Percentiles rank a stretch among this genome's conserved stretches.
phyloP scores from a whole-genome alignment of 1,140 invertebrate species.

The Galleria mellonella region DNA sequence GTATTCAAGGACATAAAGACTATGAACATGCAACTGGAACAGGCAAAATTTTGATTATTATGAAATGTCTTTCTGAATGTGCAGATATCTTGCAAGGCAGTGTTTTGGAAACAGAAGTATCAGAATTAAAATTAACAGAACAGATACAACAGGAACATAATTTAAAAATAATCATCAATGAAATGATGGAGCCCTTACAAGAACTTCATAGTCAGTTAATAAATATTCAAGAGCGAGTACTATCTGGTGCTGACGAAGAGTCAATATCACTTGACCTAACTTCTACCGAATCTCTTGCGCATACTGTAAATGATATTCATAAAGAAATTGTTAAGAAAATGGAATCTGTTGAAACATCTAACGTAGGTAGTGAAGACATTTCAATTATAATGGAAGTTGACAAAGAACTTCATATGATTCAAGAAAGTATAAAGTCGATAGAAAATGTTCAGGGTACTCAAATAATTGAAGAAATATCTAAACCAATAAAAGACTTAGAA shows the following conservation, averaged over 20 bases:
- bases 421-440: conserved; percentile 25
- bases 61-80: conserved; percentile 51
- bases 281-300: conserved; percentile 31
- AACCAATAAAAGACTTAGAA: conserved; percentile 30
- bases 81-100: conserved; percentile 28
- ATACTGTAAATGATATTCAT: conserved; percentile 30
- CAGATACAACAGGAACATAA: conserved; percentile 11
- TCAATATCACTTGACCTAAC: conserved; percentile 32
- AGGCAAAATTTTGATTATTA: conserved; percentile 40
- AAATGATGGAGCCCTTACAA: conserved; percentile 34
- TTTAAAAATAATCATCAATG: conserved; percentile 24
- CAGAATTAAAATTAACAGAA: conserved; percentile 10
- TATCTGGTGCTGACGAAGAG: conserved; percentile 24
- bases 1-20: conserved; percentile 34
- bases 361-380: conserved; percentile 23
- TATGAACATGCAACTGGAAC: conserved; percentile 34
- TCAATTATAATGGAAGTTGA: conserved; percentile 32
- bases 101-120: conserved; percentile 1
- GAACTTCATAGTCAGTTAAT: conserved; percentile 28
- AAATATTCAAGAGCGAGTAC: conserved; percentile 30
- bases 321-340: conserved; percentile 26
- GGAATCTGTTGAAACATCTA: conserved; percentile 13
- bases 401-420: conserved; percentile 36
- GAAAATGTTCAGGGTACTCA: conserved; percentile 16
- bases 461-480: conserved; percentile 19